Evolutionary conservation across 2,888 invertebrate species (phyloP).

Genomic region (Odontomyia ornata): DNA sequence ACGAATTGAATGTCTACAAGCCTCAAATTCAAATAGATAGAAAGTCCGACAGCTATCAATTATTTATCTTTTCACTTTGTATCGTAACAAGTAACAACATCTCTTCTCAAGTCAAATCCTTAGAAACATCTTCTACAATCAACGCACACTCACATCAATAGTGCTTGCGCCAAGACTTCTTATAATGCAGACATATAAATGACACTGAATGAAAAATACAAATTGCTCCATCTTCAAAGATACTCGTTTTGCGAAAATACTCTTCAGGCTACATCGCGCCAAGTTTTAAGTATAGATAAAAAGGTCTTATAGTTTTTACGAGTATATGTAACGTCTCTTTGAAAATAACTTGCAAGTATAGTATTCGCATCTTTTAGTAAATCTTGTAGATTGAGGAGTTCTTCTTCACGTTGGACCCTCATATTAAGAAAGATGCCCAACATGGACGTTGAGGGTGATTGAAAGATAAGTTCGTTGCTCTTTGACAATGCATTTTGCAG

Average conservation of each 20-base stretch:
- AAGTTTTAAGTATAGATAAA: neutral
- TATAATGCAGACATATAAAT: slow-evolving; percentile 14
- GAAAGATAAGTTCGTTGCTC: slow-evolving; percentile 44
- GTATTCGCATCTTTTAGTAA: neutral
- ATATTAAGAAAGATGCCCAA: neutral
- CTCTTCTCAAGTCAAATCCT: neutral
- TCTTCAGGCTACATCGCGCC: slow-evolving; percentile 9
- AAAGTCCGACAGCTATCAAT: neutral
- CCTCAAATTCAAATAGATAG: neutral
- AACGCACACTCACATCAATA: neutral
- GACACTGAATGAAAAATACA: slow-evolving; percentile 30
- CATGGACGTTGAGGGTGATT: slow-evolving; percentile 39
- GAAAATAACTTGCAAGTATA: neutral
- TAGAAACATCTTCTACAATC: neutral
- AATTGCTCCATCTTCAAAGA: slow-evolving; percentile 23
- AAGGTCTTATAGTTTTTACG: too few relatives aligned
- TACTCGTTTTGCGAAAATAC: neutral
- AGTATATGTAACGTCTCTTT: neutral
- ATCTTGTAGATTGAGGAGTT: neutral
- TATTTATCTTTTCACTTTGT: neutral
- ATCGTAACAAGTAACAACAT: slow-evolving; percentile 3
- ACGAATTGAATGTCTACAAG: neutral
- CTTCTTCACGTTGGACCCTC: neutral
- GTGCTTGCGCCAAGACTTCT: neutral
- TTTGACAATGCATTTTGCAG: slow-evolving; percentile 40